Percentiles rank a stretch among this genome's conserved stretches.
Conservation (phyloP, 2,888 invertebrate species). For the Drosophila putrida region DNA sequence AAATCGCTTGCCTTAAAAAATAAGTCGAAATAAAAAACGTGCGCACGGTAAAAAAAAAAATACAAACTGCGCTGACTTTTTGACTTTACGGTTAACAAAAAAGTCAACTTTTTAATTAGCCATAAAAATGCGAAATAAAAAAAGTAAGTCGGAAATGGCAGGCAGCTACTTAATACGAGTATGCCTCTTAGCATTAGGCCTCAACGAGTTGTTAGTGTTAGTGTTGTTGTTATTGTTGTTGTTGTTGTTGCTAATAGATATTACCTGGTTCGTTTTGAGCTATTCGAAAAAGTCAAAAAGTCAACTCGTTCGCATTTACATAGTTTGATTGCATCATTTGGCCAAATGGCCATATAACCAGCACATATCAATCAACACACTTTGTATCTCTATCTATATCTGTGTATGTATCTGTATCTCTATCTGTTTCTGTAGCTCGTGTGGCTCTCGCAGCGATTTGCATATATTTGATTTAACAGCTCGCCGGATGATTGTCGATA, state of each 20-base stretch:
- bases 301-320: slow-evolving; percentile 71
- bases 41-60: slow-evolving; percentile 41
- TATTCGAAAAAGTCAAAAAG: slow-evolving; percentile 52
- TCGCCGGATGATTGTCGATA: slow-evolving; percentile 59
- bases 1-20: slow-evolving; percentile 15
- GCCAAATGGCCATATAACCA: slow-evolving; percentile 70
- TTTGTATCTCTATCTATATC: slow-evolving; percentile 25
- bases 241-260: slow-evolving; percentile 4
- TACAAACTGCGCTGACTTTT: slow-evolving; percentile 62
- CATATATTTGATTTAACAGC: slow-evolving; percentile 82
- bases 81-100: slow-evolving; percentile 73
- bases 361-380: slow-evolving; percentile 73
- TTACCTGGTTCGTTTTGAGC: slow-evolving; percentile 45
- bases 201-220: slow-evolving; percentile 10
- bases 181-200: slow-evolving; percentile 40
- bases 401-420: slow-evolving; percentile 29
- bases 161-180: slow-evolving; percentile 64
- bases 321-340: slow-evolving; percentile 82
- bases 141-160: slow-evolving; percentile 61
- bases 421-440: slow-evolving; percentile 46
- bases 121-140: slow-evolving; percentile 60
- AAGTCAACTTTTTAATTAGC: slow-evolving; percentile 76
- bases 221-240: slow-evolving; percentile 12
- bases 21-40: slow-evolving; percentile 29
- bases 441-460: slow-evolving; percentile 70